A percentile compares a stretch with the other conserved stretches of the same genome.
Conservation (phyloP, 2,113 vertebrate species). For the Phalacrocorax carbo region DNA sequence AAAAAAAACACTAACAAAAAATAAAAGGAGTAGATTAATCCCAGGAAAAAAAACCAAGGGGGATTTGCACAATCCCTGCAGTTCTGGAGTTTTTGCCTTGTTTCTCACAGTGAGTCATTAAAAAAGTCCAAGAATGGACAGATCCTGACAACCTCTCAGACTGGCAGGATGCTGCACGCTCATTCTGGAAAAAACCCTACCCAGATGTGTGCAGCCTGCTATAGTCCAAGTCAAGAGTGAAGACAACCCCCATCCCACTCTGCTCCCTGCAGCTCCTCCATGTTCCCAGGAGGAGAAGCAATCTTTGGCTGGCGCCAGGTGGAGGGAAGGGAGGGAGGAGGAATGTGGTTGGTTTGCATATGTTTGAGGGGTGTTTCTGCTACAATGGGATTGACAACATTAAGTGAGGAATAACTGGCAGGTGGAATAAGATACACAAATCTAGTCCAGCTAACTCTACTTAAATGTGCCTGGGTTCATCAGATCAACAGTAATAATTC, state of each 20-base stretch:
- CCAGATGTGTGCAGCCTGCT: not conserved
- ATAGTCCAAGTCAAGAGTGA: not conserved
- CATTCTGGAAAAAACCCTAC: not conserved
- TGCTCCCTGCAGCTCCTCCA: fast-evolving
- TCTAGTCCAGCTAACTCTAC: not conserved
- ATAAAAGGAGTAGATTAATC: not conserved
- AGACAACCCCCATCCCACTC: not conserved
- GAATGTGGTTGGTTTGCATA: not conserved
- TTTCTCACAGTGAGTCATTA: not conserved
- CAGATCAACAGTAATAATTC: not conserved
- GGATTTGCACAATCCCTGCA: not conserved
- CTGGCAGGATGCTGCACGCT: not conserved
- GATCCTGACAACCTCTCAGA: not conserved
- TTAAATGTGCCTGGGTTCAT: not conserved
- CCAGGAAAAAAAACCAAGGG: not conserved
- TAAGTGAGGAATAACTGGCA: not conserved
- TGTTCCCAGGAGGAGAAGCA: fast-evolving
- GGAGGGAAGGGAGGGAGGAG: not conserved
- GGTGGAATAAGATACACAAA: not conserved
- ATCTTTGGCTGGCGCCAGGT: not conserved
- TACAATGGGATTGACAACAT: not conserved
- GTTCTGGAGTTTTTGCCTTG: not conserved
- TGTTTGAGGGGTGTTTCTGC: not conserved
- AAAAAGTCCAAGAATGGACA: not conserved
- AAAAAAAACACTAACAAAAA: not conserved